A percentile compares a stretch with the other conserved stretches of the same genome.
Evolutionary conservation across 2,797 vertebrate genomes (phyloP).

Genomic region (Echeneis naucrates): DNA sequence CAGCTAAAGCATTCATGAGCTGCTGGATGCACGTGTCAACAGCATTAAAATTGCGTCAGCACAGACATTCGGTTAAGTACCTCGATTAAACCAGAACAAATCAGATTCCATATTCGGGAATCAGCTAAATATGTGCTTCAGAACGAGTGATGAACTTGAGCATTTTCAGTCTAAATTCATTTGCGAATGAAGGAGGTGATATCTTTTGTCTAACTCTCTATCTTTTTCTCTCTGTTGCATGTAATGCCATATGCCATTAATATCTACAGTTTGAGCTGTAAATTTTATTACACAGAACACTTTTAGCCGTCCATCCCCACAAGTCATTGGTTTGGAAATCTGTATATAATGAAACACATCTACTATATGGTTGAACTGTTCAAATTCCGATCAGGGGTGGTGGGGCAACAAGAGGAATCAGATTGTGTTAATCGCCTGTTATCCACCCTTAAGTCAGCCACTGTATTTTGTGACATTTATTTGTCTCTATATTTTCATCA

Average conservation of each 20-base stretch:
- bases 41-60: constrained; percentile 6
- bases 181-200: not conserved
- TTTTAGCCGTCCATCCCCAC: constrained; percentile 71
- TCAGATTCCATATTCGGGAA: not conserved
- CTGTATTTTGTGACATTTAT: constrained; percentile 39
- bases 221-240: constrained; percentile 12
- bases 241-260: constrained; percentile 40
- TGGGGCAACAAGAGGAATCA: constrained; percentile 16
- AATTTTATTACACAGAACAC: constrained; percentile 27
- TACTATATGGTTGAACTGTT: constrained; percentile 39
- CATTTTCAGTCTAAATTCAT: constrained; percentile 4
- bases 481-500: constrained; percentile 31
- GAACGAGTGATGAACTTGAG: constrained; percentile 1
- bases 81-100: not conserved
- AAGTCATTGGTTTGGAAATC: constrained; percentile 39
- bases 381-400: constrained; percentile 50
- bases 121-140: constrained; percentile 4
- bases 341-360: constrained; percentile 62
- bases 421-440: constrained; percentile 4
- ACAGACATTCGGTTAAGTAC: not conserved
- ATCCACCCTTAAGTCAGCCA: constrained; percentile 23
- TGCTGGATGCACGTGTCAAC: not conserved
- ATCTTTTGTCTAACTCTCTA: constrained; percentile 10
- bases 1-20: constrained; percentile 1
- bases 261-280: constrained; percentile 27